phyloP scores from a whole-genome alignment of 2,113 vertebrate species.

The Rissa tridactyla region DNA sequence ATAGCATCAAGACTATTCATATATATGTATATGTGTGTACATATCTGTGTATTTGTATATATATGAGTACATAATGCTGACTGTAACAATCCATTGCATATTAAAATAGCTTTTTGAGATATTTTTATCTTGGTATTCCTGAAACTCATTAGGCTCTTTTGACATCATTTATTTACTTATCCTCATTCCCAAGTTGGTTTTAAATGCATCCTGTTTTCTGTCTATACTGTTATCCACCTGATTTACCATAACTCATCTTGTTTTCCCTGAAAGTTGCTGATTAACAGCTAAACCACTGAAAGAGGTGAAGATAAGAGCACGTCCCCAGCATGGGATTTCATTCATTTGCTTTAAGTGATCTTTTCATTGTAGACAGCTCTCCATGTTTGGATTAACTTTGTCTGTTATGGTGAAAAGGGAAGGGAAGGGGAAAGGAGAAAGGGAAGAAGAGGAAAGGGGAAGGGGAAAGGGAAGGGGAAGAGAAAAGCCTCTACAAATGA shows the following conservation, averaged over 20 bases:
- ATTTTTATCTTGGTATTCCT: conserved; percentile 1
- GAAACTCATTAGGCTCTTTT: not conserved
- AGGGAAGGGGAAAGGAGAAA: too few relatives aligned
- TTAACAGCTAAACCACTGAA: not conserved
- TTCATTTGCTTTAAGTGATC: not conserved
- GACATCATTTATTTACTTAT: not conserved
- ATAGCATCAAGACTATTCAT: conserved; percentile 27
- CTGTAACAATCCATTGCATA: conserved; percentile 4
- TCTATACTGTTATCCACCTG: not conserved
- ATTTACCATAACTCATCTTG: not conserved
- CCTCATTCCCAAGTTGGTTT: not conserved
- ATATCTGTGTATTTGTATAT: not conserved
- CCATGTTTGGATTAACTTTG: not conserved
- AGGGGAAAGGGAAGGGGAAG: not conserved
- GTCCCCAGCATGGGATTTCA: not conserved
- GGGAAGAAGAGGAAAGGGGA: too few relatives aligned
- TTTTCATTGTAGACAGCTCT: not conserved
- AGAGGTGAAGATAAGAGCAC: not conserved
- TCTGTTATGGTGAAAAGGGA: not conserved
- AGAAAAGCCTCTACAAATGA: not conserved
- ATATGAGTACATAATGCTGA: not conserved
- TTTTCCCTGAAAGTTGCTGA: not conserved
- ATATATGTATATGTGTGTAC: not conserved
- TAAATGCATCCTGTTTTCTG: not conserved
- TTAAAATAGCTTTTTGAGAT: not conserved